Conservation (phyloP, 2,888 invertebrate genomes). For the Mystacides longicornis region DNA sequence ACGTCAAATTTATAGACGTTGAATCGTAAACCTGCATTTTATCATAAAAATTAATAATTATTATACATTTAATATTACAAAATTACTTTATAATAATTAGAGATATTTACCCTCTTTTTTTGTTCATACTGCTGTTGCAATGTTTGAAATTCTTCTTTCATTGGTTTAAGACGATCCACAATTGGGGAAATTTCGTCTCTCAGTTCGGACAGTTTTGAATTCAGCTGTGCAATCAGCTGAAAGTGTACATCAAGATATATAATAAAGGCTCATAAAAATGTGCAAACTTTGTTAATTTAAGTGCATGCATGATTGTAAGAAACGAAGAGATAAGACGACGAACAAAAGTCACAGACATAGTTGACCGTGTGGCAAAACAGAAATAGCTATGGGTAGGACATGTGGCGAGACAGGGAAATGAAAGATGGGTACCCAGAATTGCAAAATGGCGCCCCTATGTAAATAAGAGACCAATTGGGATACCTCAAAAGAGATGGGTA, state of each 20-base stretch:
- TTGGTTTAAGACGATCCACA: slow-evolving; percentile 51
- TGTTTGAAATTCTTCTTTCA: slow-evolving; percentile 58
- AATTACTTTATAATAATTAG: neutral
- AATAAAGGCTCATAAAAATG: neutral
- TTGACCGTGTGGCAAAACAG: too few relatives aligned
- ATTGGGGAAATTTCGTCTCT: slow-evolving; percentile 45
- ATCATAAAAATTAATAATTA: neutral
- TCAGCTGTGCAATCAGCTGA: slow-evolving; percentile 56
- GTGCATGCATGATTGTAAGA: too few relatives aligned
- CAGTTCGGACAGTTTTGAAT: slow-evolving; percentile 45
- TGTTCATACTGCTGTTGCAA: slow-evolving; percentile 60
- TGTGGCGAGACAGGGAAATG: too few relatives aligned
- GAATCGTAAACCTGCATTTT: slow-evolving; percentile 52
- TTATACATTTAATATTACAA: neutral
- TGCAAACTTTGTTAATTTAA: too few relatives aligned
- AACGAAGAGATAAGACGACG: too few relatives aligned
- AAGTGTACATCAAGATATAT: slow-evolving; percentile 23
- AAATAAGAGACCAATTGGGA: too few relatives aligned
- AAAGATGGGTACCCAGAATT: too few relatives aligned
- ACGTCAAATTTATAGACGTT: slow-evolving; percentile 48
- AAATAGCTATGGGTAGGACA: too few relatives aligned
- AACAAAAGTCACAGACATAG: too few relatives aligned
- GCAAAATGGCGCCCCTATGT: too few relatives aligned
- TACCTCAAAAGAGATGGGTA: too few relatives aligned
- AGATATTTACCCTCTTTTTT: slow-evolving; percentile 45